phyloP scores from a whole-genome alignment of 1,140 invertebrate species.

The Sinella curviseta region DNA sequence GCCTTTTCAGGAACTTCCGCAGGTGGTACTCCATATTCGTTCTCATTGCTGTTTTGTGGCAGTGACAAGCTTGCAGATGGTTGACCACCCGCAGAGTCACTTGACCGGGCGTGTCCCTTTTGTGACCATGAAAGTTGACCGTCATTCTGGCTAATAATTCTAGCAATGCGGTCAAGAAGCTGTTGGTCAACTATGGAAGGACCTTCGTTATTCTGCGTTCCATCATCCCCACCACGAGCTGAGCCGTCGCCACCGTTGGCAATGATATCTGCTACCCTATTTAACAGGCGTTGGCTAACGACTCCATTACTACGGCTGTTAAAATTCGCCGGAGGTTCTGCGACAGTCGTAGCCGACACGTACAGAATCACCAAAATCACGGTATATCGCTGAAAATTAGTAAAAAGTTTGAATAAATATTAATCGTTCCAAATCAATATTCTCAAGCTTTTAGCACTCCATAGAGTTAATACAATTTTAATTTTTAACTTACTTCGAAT shows the following conservation, averaged over 20 bases:
- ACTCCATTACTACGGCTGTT: neutral
- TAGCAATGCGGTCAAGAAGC: conserved; percentile 36
- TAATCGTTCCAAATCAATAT: no score
- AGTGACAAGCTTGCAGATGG: neutral
- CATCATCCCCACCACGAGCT: conserved; percentile 1
- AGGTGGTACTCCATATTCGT: neutral
- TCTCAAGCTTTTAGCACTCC: neutral
- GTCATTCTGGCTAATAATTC: conserved; percentile 42
- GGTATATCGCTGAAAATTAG: neutral
- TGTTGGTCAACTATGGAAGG: conserved; percentile 36
- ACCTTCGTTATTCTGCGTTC: conserved; percentile 24
- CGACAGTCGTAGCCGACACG: neutral
- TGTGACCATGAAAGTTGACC: conserved; percentile 2
- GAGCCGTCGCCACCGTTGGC: conserved; percentile 22
- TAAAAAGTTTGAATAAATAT: no score
- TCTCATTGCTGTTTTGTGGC: neutral
- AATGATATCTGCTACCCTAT: conserved; percentile 33
- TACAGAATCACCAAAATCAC: neutral
- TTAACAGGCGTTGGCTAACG: conserved; percentile 1
- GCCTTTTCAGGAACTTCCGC: neutral
- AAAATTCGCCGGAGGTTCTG: neutral
- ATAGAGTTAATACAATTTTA: no score
- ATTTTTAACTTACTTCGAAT: neutral
- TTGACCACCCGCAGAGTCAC: neutral
- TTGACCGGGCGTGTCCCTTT: neutral